phyloP scores from a whole-genome alignment of 2,888 invertebrate genomes.

The Drosophila multiciliata region DNA sequence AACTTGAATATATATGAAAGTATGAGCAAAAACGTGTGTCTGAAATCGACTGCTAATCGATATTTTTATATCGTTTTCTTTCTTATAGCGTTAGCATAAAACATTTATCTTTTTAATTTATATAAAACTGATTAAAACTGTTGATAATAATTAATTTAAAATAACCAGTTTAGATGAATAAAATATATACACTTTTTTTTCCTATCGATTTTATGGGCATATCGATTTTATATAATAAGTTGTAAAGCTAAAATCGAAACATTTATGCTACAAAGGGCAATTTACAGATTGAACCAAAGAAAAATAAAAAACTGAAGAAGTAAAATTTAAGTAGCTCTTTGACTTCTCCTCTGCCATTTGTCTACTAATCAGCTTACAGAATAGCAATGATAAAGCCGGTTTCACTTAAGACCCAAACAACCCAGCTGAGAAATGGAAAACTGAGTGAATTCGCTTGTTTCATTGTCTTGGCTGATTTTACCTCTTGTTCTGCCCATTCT shows the following conservation, averaged over 20 bases:
- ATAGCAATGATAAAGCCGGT: constrained; percentile 19
- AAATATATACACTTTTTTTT: neutral
- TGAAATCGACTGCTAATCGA: neutral
- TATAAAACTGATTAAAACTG: neutral
- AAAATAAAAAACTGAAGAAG: neutral
- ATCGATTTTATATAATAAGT: neutral
- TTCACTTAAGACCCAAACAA: constrained; percentile 1
- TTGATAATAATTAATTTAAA: neutral
- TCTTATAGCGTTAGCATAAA: neutral
- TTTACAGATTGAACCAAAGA: neutral
- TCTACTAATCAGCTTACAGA: constrained; percentile 1
- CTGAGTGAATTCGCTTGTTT: constrained; percentile 15
- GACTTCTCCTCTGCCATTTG: neutral
- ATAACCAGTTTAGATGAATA: neutral
- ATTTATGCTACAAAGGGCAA: neutral
- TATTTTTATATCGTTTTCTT: neutral
- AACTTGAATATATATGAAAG: neutral
- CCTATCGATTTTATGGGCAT: neutral
- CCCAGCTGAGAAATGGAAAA: constrained; percentile 14
- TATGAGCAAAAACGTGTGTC: neutral
- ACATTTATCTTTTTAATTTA: neutral
- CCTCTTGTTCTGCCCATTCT: constrained; percentile 44
- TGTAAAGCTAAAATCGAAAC: neutral
- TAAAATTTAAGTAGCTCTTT: constrained; percentile 3
- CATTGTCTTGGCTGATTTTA: constrained; percentile 10